Evolutionary conservation across 2,888 invertebrate species (phyloP).

Genomic region (Odiellus spinosus): DNA sequence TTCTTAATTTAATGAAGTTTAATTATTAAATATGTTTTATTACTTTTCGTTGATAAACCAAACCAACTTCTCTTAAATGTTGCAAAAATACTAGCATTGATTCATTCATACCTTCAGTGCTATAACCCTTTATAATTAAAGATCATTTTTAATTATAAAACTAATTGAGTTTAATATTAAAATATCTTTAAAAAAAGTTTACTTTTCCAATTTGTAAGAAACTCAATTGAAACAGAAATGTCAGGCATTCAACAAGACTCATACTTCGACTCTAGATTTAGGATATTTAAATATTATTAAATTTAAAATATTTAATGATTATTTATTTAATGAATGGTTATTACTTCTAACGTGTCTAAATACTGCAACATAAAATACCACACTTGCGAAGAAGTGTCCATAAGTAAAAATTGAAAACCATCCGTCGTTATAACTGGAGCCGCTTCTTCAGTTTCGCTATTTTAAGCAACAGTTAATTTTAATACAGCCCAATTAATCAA

Average conservation of each 20-base stretch:
- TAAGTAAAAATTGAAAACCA: conserved; percentile 89
- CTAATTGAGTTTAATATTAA: background rate
- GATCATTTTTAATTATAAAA: conserved; percentile 1
- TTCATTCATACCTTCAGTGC: conserved; percentile 80
- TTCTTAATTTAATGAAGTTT: conserved; percentile 9
- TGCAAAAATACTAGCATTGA: conserved; percentile 77
- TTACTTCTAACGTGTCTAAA: conserved; percentile 68
- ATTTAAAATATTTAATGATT: too few species aligned
- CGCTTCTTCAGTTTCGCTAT: conserved; percentile 43
- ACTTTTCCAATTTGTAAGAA: conserved; percentile 85
- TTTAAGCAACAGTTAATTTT: too few species aligned
- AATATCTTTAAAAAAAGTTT: conserved; percentile 14
- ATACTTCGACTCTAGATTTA: conserved; percentile 50
- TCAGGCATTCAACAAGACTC: conserved; percentile 76
- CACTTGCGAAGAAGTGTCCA: conserved; percentile 82
- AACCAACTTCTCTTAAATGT: conserved; percentile 88
- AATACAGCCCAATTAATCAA: background rate
- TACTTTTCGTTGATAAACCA: conserved; percentile 90
- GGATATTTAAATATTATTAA: conserved; percentile 1
- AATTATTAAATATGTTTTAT: conserved; percentile 7
- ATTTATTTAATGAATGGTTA: conserved; percentile 1
- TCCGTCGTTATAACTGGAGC: conserved; percentile 76
- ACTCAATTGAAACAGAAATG: conserved; percentile 89
- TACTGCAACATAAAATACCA: conserved; percentile 97
- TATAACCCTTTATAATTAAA: conserved; percentile 57